A percentile compares a stretch with the other conserved stretches of the same genome.
These are phyloP conservation scores for Cryptosula pallasiana DNA, from an alignment of 2,888 invertebrate species.

Conservation along the genomic window DNA sequence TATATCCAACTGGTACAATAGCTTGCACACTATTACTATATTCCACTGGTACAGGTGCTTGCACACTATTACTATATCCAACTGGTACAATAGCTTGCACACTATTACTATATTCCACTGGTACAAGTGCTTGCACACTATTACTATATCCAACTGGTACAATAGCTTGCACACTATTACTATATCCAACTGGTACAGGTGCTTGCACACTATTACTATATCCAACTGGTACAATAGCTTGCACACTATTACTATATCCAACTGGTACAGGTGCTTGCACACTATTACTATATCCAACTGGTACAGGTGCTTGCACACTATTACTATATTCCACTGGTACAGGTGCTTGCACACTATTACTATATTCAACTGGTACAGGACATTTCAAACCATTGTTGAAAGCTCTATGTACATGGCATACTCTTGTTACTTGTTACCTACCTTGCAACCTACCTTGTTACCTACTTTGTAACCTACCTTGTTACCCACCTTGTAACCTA, in stretches of 20 bases:
- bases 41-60: no score
- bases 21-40: no score
- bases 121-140: no score
- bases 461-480: not conserved
- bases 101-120: no score
- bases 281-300: not conserved
- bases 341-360: no score
- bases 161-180: not conserved
- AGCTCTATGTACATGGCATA: not conserved
- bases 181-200: not conserved
- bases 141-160: not conserved
- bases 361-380: not conserved
- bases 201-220: not conserved
- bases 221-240: not conserved
- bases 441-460: not conserved
- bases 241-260: not conserved
- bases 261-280: not conserved
- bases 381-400: no score
- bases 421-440: not conserved
- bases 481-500: no score
- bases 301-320: not conserved
- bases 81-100: not conserved
- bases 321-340: no score
- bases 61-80: not conserved
- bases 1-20: not conserved